Percentiles rank a stretch among this genome's conserved stretches.
Conservation (phyloP, 2,113 vertebrate genomes). For the Saccopteryx leptura region DNA sequence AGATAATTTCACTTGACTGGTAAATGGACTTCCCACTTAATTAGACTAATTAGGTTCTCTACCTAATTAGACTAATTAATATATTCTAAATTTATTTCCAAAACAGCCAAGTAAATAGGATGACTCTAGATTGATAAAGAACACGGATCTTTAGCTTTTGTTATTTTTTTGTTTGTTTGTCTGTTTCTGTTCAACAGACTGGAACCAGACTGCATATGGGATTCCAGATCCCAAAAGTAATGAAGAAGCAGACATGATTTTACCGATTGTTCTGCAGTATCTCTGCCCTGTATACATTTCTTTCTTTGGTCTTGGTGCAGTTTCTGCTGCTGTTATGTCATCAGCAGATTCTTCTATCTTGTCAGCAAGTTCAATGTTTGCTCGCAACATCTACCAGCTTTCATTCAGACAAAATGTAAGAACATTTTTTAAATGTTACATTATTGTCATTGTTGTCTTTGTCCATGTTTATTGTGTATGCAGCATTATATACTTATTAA, state of each 20-base stretch:
- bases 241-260: conserved; percentile 96
- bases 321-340: conserved; percentile 98
- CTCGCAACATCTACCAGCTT: conserved; percentile 97
- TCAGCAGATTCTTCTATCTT: conserved; percentile 98
- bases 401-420: conserved; percentile 98
- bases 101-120: neutral
- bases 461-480: neutral
- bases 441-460: neutral
- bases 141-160: neutral
- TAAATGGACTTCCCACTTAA: neutral
- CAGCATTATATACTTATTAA: neutral
- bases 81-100: neutral
- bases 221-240: conserved; percentile 90
- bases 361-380: conserved; percentile 99
- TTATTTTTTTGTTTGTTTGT: neutral
- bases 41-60: neutral
- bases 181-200: conserved; percentile 89
- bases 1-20: neutral
- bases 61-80: neutral
- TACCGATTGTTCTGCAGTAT: conserved; percentile 97
- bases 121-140: neutral
- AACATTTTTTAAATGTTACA: neutral
- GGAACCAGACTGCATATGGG: conserved; percentile 96
- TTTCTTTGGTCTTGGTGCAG: conserved; percentile 96
- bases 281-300: conserved; percentile 96